phyloP scores from a whole-genome alignment of 2,888 invertebrate genomes.

The Dyspetes luteomarginatus region DNA sequence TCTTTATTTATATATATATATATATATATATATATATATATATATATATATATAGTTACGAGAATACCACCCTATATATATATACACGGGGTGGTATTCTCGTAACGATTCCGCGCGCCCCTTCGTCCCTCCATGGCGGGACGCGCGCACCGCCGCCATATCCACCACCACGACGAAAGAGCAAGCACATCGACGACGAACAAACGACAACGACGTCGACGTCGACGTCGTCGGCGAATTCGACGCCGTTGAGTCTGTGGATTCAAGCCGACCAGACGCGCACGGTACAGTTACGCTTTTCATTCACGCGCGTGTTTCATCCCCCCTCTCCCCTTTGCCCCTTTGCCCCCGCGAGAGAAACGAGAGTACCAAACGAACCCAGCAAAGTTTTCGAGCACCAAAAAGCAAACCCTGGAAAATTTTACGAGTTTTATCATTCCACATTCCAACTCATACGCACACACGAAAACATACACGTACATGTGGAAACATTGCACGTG shows the following conservation, averaged over 20 bases:
- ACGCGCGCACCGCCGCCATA: conserved; percentile 53
- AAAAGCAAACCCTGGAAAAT: background rate
- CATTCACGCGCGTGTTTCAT: conserved; percentile 54
- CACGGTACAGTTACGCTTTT: conserved; percentile 57
- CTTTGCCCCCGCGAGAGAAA: conserved; percentile 25
- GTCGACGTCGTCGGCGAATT: background rate
- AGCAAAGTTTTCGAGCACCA: background rate
- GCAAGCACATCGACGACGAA: conserved; percentile 13
- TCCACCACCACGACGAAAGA: conserved; percentile 27
- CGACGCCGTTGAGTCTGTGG: conserved; percentile 50
- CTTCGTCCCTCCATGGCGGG: conserved; percentile 47
- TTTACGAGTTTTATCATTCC: too few species aligned
- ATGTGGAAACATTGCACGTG: too few species aligned
- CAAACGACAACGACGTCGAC: conserved; percentile 10
- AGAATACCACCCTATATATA: too few species aligned
- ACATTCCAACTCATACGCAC: too few species aligned
- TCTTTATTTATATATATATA: background rate
- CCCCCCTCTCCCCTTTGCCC: conserved; percentile 10
- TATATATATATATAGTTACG: background rate
- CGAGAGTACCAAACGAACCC: background rate
- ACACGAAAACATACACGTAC: too few species aligned
- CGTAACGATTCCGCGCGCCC: conserved; percentile 61
- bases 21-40: background rate
- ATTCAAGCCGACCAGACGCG: conserved; percentile 51
- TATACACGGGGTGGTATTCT: conserved; percentile 41